Conservation (phyloP, 2,888 invertebrate species). For the Cataglyphis cursor region DNA sequence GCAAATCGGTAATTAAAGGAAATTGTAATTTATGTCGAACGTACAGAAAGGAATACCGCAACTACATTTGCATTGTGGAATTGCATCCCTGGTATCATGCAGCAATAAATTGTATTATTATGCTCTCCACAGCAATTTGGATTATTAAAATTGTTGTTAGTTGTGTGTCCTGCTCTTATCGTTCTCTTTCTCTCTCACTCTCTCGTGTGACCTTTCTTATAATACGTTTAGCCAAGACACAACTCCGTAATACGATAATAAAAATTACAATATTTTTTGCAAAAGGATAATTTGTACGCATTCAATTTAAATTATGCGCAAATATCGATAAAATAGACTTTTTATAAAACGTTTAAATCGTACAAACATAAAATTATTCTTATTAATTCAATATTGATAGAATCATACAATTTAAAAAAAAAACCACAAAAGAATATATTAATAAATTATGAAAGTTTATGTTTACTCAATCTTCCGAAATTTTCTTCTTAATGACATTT, state of each 20-base stretch:
- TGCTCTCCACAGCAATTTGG: background rate
- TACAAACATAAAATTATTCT: background rate
- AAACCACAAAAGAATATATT: background rate
- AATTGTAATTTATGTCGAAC: slow-evolving; percentile 27
- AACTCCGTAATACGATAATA: background rate
- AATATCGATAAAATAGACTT: background rate
- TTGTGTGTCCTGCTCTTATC: background rate
- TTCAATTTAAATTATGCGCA: background rate
- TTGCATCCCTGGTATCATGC: background rate
- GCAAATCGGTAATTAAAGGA: slow-evolving; percentile 33
- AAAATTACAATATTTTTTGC: background rate
- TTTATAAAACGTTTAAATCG: background rate
- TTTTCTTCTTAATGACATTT: background rate
- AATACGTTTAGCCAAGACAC: background rate
- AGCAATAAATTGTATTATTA: background rate
- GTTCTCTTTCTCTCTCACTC: no score
- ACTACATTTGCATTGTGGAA: slow-evolving; percentile 20
- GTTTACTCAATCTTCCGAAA: background rate
- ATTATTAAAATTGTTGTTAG: slow-evolving; percentile 10
- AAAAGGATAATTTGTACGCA: background rate
- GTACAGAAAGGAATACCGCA: slow-evolving; percentile 5
- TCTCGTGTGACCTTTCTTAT: background rate
- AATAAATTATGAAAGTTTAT: background rate
- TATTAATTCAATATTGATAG: background rate
- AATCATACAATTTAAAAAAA: background rate